Percentiles rank a stretch among this genome's conserved stretches.
Conservation (phyloP, 2,113 vertebrate genomes). For the Salvelinus namaycush region DNA sequence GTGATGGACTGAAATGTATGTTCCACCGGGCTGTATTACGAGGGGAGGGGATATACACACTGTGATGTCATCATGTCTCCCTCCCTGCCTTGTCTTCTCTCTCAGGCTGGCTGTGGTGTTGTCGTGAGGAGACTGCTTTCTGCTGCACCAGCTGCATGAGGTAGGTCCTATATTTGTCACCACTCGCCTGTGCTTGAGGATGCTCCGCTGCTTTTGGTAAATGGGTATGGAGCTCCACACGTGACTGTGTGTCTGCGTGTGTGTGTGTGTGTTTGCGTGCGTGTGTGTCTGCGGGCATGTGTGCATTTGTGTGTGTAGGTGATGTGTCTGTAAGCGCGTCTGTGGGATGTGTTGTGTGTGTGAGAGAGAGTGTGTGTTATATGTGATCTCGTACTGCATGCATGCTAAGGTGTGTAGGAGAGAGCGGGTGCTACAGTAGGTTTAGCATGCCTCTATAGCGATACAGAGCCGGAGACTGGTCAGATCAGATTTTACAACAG, state of each 20-base stretch:
- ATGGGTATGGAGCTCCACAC: neutral
- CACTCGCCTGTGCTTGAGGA: neutral
- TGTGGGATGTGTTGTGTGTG: constrained; percentile 1
- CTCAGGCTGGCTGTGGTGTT: constrained; percentile 44
- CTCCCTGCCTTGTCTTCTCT: constrained; percentile 1
- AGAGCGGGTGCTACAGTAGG: neutral
- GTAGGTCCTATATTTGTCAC: constrained; percentile 54
- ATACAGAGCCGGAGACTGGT: too few species aligned
- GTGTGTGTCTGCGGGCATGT: constrained; percentile 2
- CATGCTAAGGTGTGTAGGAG: neutral
- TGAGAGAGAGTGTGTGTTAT: neutral
- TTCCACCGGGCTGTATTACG: constrained; percentile 46
- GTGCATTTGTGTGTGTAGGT: neutral
- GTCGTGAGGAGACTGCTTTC: constrained; percentile 44
- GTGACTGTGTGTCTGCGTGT: neutral
- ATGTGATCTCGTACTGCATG: neutral
- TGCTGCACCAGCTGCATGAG: constrained; percentile 42
- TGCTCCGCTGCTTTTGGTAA: neutral
- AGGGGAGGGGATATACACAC: constrained; percentile 42
- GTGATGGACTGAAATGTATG: neutral
- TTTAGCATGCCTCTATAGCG: too few species aligned
- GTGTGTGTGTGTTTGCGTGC: neutral
- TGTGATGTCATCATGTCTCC: constrained; percentile 66
- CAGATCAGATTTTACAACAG: too few species aligned
- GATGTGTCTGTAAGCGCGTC: constrained; percentile 3